These are phyloP conservation scores for Cyrtorhinus lividipennis DNA, from an alignment of 1,140 invertebrate species.

Conservation along the genomic window DNA sequence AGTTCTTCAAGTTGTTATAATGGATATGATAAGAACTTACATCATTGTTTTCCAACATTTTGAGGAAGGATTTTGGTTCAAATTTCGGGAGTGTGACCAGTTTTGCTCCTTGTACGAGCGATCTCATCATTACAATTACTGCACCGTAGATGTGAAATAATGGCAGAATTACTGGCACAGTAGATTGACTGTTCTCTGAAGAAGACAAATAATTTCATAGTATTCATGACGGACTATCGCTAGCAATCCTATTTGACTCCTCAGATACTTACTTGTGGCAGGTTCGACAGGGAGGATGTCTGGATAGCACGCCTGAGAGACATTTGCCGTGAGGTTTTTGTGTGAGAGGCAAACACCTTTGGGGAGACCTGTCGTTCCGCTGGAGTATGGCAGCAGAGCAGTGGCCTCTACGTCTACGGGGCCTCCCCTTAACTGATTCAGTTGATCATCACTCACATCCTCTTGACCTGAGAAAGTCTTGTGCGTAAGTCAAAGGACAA, in stretches of 20 bases:
- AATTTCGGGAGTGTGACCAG: slow-evolving; percentile 62
- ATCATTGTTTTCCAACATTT: slow-evolving; percentile 39
- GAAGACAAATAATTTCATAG: too few species aligned
- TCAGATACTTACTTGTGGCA: background rate
- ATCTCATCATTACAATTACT: slow-evolving; percentile 36
- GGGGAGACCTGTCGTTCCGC: slow-evolving; percentile 62
- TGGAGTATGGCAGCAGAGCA: slow-evolving; percentile 38
- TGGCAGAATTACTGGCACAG: slow-evolving; percentile 50
- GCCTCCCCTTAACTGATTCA: background rate
- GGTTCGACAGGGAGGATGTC: background rate
- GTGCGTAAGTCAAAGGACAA: background rate
- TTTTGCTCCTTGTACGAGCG: slow-evolving; percentile 45
- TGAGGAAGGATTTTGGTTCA: slow-evolving; percentile 43
- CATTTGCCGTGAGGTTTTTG: slow-evolving; percentile 37
- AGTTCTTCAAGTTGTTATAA: too few species aligned
- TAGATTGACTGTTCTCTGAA: slow-evolving; percentile 37
- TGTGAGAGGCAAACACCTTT: slow-evolving; percentile 79
- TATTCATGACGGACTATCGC: too few species aligned
- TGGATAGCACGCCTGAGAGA: slow-evolving; percentile 5
- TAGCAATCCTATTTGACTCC: too few species aligned
- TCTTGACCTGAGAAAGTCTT: background rate
- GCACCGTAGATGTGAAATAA: slow-evolving; percentile 79
- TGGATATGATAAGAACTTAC: too few species aligned
- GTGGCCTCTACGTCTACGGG: slow-evolving; percentile 18
- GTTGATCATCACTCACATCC: slow-evolving; percentile 1